Base-by-base conservation (phyloP, 2,888 invertebrate species). In the Smittia aterrima region DNA sequence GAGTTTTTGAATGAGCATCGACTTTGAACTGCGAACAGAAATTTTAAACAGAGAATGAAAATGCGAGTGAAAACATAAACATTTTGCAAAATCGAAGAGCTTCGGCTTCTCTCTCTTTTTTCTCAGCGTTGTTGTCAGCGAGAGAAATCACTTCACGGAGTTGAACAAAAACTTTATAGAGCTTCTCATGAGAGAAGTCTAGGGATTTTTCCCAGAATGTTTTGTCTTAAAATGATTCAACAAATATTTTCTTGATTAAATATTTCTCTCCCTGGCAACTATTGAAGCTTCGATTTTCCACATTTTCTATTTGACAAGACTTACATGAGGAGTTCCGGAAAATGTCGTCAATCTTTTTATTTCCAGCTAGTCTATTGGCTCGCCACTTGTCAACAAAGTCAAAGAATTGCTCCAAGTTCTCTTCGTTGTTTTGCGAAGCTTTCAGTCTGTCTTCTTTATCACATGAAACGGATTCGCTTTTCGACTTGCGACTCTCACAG, bases 1-100 rank as follows among this genome's bases (percentile, higher is more conserved):
- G 70, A 70, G 53, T 70, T 70, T 70, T 70, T 70, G 70, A 70
- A 70, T 27, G 70, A 70, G 27, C 70, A 70, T 54, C 70, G 53
- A 25, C 53, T 54, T 53, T 53, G 70, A 53, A 70, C 70, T 70
- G 70, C 18, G 24, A 70, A 53, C 7, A 25, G 16, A 25, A 25
- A 47, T 47, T 47, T 2, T n/a, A 47, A 47, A 47, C 38, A 47
- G 11, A 47, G 47, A 47, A 47, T 47, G 47, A 68, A 2, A 68
- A 53, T 20, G 22, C n/a, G 9, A 58, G 58, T 20, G 20, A 58
- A 20, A 58, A 20, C 20, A 20, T 58, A 58, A 58, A 58, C 20
- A 58, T 58, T 58, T 9, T 18, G 16, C 18, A 58, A 58, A 58
- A 18, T 11, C 53, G 53, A 47, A 4, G n/a, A 47, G 53, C 53